Evolutionary conservation across 2,888 invertebrate genomes (phyloP).

Genomic region (Chromoteleia sp.): DNA sequence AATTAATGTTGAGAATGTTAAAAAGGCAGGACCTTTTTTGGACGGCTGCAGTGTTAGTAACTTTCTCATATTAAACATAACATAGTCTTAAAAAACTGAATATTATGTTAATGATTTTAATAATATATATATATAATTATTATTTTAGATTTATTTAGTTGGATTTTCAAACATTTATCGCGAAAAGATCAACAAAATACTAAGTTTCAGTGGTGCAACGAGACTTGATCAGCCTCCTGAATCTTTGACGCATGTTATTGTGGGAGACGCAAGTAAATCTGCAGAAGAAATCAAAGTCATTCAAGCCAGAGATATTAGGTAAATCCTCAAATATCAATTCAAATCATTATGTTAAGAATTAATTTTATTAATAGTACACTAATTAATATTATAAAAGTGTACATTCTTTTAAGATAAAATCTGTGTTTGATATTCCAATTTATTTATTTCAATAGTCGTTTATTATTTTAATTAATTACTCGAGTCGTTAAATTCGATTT

Average conservation of each 20-base stretch:
- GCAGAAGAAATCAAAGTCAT: constrained; percentile 85
- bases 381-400: no score
- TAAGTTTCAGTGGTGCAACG: constrained; percentile 93
- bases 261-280: constrained; percentile 86
- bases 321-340: no score
- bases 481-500: no score
- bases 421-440: no score
- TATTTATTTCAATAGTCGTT: no score
- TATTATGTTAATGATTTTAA: background rate
- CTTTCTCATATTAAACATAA: no score
- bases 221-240: constrained; percentile 91
- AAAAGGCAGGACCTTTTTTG: constrained; percentile 91
- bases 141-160: constrained; percentile 88
- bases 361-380: no score
- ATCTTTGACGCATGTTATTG: constrained; percentile 92
- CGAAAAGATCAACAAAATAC: constrained; percentile 89
- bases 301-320: constrained; percentile 78
- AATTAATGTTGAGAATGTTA: constrained; percentile 88
- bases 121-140: background rate
- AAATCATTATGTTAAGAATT: no score
- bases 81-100: no score
- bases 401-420: no score
- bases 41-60: constrained; percentile 94
- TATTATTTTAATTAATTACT: no score
- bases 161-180: constrained; percentile 88